Evolutionary conservation across 2,888 invertebrate genomes (phyloP).

Genomic region (Trichopria drosophilae): DNA sequence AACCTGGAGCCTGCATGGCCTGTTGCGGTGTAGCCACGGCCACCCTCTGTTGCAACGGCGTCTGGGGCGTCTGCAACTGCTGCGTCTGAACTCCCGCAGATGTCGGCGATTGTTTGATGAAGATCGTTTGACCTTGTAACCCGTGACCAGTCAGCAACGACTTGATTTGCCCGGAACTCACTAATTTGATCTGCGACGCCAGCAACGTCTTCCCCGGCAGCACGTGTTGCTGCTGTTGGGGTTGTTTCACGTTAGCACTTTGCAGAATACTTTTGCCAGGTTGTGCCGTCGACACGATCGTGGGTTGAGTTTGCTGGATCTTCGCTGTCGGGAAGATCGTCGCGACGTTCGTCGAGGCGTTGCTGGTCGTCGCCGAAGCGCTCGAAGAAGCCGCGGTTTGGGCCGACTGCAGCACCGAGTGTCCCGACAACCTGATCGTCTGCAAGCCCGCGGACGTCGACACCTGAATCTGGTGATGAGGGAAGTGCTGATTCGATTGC

Average conservation of each 20-base stretch:
- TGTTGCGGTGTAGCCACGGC: slow-evolving; percentile 31
- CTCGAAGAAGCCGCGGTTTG: too few relatives aligned
- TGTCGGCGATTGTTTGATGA: slow-evolving; percentile 54
- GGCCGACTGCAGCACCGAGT: slow-evolving; percentile 54
- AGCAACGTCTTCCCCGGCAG: slow-evolving; percentile 54
- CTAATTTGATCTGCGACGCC: slow-evolving; percentile 55
- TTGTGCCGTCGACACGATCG: slow-evolving; percentile 43
- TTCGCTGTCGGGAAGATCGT: slow-evolving; percentile 59
- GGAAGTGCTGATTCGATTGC: slow-evolving; percentile 56
- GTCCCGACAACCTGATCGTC: slow-evolving; percentile 62
- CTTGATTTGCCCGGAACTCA: slow-evolving; percentile 55
- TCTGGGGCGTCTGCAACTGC: slow-evolving; percentile 50
- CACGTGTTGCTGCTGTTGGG: slow-evolving; percentile 46
- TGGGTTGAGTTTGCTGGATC: slow-evolving; percentile 41
- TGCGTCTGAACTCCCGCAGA: slow-evolving; percentile 48
- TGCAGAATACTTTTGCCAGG: slow-evolving; percentile 49
- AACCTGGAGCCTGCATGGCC: not conserved
- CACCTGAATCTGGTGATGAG: slow-evolving; percentile 55
- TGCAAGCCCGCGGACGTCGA: slow-evolving; percentile 61
- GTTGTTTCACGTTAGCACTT: slow-evolving; percentile 48
- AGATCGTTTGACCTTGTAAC: slow-evolving; percentile 56
- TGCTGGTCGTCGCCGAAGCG: slow-evolving; percentile 51
- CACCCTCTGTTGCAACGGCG: slow-evolving; percentile 51
- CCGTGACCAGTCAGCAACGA: slow-evolving; percentile 55
- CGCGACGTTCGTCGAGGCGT: slow-evolving; percentile 47